Conservation (phyloP, 2,888 invertebrate species). For the Neoitamus cyanurus region DNA sequence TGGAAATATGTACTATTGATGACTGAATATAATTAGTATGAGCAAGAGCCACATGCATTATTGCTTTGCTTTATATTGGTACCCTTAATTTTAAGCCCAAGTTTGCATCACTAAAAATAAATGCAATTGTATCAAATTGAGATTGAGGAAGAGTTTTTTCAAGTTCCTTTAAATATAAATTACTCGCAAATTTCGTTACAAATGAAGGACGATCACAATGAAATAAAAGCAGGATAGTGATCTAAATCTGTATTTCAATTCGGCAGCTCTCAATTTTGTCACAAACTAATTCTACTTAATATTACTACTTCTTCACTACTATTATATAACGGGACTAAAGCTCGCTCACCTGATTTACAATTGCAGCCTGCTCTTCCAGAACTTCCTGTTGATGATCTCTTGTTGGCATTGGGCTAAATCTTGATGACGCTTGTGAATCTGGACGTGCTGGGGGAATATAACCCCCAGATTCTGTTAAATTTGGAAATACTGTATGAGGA, state of each 20-base stretch:
- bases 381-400: slow-evolving; percentile 66
- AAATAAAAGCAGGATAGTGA: background rate
- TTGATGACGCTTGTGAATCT: slow-evolving; percentile 56
- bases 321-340: background rate
- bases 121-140: too few species aligned
- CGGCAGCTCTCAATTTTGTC: background rate
- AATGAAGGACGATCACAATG: background rate
- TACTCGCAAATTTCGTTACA: too few species aligned
- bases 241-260: background rate
- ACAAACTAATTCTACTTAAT: background rate
- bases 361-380: slow-evolving; percentile 64
- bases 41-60: too few species aligned
- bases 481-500: slow-evolving; percentile 70
- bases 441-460: slow-evolving; percentile 61
- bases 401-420: slow-evolving; percentile 65
- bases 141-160: too few species aligned
- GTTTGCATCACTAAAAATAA: too few species aligned
- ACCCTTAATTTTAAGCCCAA: too few species aligned
- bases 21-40: too few species aligned
- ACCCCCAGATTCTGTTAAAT: slow-evolving; percentile 65
- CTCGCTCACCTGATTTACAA: slow-evolving; percentile 64
- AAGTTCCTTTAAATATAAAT: too few species aligned
- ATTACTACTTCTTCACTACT: background rate
- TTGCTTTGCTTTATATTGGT: too few species aligned
- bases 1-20: too few species aligned